Percentiles rank a stretch among this genome's conserved stretches.
phyloP scores from a whole-genome alignment of 2,797 vertebrate species.

The Peromyscus melanophrys region DNA sequence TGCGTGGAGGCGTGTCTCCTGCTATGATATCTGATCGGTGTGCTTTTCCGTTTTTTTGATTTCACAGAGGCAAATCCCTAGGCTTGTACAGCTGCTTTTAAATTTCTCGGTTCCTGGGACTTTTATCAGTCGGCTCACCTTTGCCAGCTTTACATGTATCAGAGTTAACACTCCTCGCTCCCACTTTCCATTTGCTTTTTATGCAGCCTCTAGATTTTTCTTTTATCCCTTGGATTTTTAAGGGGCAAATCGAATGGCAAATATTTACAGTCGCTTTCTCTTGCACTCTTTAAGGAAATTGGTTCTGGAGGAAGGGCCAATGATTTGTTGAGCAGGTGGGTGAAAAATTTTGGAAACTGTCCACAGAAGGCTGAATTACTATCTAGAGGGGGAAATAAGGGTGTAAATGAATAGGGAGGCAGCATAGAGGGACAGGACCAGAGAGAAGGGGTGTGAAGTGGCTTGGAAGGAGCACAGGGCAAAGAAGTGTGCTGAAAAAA shows the following conservation, averaged over 20 bases:
- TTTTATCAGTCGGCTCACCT: constrained; percentile 65
- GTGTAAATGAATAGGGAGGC: not conserved
- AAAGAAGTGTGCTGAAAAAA: not conserved
- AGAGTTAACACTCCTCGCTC: constrained; percentile 50
- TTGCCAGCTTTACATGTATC: constrained; percentile 35
- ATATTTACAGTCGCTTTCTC: constrained; percentile 55
- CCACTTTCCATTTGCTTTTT: not conserved
- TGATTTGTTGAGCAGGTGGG: not conserved
- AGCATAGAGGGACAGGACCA: not conserved
- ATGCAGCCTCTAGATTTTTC: constrained; percentile 8
- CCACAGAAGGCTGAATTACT: not conserved
- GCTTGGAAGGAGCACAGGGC: not conserved
- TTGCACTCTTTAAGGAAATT: constrained; percentile 39
- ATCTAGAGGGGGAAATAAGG: not conserved
- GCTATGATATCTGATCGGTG: constrained; percentile 74
- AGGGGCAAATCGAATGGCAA: constrained; percentile 21
- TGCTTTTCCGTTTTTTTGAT: constrained; percentile 45
- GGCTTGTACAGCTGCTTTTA: constrained; percentile 68
- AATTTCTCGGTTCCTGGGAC: constrained; percentile 53
- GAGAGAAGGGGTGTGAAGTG: not conserved
- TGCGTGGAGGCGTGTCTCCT: constrained; percentile 39
- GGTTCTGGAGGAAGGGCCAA: not conserved
- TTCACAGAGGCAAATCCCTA: constrained; percentile 70
- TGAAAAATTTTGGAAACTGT: constrained; percentile 26
- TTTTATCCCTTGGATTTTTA: constrained; percentile 22